phyloP scores from a whole-genome alignment of 2,797 vertebrate species.

The Cygnus olor region DNA sequence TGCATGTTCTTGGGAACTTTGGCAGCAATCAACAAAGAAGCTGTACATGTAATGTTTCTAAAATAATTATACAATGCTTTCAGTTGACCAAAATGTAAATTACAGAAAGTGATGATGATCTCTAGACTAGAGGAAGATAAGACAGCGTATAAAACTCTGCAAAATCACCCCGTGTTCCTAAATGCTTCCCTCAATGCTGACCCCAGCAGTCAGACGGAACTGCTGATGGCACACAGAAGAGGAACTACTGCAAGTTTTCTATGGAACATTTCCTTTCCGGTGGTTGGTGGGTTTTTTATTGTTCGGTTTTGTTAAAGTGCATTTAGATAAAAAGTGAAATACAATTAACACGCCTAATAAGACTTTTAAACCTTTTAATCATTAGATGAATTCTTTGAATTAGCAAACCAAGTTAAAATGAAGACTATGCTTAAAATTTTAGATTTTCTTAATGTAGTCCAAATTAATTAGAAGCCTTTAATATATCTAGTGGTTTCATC shows the following conservation, averaged over 20 bases:
- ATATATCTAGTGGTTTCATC: background rate
- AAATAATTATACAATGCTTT: background rate
- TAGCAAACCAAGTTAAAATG: background rate
- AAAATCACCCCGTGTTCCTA: background rate
- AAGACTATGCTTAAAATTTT: background rate
- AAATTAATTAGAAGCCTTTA: background rate
- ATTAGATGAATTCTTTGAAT: background rate
- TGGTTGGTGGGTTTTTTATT: background rate
- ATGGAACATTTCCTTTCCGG: accelerated
- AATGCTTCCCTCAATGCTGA: accelerated
- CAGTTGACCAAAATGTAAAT: background rate
- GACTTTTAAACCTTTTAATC: background rate
- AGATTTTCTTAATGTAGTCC: background rate
- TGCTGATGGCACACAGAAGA: background rate
- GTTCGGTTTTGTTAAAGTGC: background rate
- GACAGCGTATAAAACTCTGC: background rate
- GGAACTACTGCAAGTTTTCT: background rate
- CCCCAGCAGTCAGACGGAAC: background rate
- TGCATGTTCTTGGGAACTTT: background rate
- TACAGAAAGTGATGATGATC: background rate
- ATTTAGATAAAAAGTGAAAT: background rate
- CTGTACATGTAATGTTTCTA: background rate
- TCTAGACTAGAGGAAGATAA: background rate
- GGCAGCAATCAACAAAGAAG: background rate
- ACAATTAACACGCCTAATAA: background rate